Evolutionary conservation across 2,888 invertebrate species (phyloP), one percentile per base, ranked within the genome.

Genomic region (Drosophila parthenogenetica): DNA sequence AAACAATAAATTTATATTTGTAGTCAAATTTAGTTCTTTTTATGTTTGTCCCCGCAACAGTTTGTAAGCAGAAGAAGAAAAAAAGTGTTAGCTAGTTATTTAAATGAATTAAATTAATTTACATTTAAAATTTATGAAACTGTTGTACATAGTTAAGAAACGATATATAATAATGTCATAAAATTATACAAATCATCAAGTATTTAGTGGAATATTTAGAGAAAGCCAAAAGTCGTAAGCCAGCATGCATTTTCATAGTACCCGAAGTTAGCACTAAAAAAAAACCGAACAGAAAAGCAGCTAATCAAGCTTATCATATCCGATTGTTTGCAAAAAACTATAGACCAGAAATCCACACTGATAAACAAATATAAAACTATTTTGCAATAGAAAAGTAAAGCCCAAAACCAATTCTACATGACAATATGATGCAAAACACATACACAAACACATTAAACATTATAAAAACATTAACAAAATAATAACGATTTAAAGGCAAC

Each of bases 71-170:
- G 8, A 48, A 51, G 42, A 40, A 54, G 42, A 39, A 63, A 5
- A n/a, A 14, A 78, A 77, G 77, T 87, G 89, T 87, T 87, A 87
- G 89, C 77, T 87, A 87, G 87, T 89, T 89, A 87, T 79, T 85
- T 87, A 89, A 83, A 84, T 79, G 51, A 71, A 81, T 73, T 67
- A 61, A 79, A 78, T 81, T 76, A 73, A 80, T 86, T 82, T 75
- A 69, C 46, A 35, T 32, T 35, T 13, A 32, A 51, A 67, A 32
- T 85, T 85, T 85, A 79, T 87, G 74, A 87, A 84, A 87, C 83
- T 84, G 83, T 87, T 84, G 84, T 84, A 84, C 58, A 84, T 84
- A 84, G 83, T 70, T 79, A 85, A 79, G 69, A 68, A 55, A 53
- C 62, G 49, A 78, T 22, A 73, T 46, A 59, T 50, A 69, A 62